Conservation (phyloP, 2,888 invertebrate species). For the Selenia dentaria region DNA sequence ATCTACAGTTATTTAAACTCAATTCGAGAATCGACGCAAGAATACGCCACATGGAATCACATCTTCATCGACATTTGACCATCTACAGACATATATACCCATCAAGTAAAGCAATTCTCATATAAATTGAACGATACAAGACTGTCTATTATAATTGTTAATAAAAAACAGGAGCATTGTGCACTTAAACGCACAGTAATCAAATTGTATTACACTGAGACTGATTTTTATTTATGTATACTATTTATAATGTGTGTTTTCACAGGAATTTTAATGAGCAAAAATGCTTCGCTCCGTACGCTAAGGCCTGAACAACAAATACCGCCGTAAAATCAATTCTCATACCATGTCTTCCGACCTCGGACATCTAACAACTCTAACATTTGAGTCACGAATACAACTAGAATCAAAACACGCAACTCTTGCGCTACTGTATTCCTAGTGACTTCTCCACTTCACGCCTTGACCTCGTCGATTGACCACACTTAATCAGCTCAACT, state of each 20-base stretch:
- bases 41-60: constrained; percentile 12
- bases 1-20: constrained; percentile 26
- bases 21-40: constrained; percentile 13
- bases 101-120: constrained; percentile 12
- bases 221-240: too few relatives aligned
- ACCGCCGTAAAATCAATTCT: constrained; percentile 5
- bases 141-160: too few relatives aligned
- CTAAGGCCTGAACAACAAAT: constrained; percentile 9
- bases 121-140: too few relatives aligned
- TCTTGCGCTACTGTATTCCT: constrained; percentile 6
- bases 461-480: background rate
- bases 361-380: constrained; percentile 1
- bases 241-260: too few relatives aligned
- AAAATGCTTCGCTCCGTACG: constrained; percentile 8
- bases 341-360: constrained; percentile 16
- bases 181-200: too few relatives aligned
- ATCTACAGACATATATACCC: constrained; percentile 1
- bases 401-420: background rate
- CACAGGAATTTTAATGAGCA: background rate
- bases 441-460: constrained; percentile 5
- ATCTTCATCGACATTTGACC: background rate
- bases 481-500: constrained; percentile 24
- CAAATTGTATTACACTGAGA: too few relatives aligned
- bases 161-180: too few relatives aligned
- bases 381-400: constrained; percentile 1